Evolutionary conservation across 2,888 invertebrate species (phyloP), one percentile per base, ranked within the genome.

Genomic region (Apamea epomidion): DNA sequence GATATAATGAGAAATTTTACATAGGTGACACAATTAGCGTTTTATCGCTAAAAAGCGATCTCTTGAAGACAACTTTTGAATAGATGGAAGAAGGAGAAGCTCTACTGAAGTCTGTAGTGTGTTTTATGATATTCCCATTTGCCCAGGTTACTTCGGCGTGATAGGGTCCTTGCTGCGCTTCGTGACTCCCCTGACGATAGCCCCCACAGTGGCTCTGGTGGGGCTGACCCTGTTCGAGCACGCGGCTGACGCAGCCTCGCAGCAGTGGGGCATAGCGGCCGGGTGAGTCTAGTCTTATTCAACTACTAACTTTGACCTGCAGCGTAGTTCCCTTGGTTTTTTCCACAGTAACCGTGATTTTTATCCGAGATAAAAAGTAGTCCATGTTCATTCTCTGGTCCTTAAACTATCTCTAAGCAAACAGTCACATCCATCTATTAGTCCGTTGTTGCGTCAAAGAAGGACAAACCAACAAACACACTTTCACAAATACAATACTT

Each of bases 111-210:
- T 21, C 2, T 21, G 25, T 3, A 58, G 54, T 58, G 10, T 25
- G 25, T 58, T 58, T 58, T 58, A 54, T 54, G 25, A 25, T 58
- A 58, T 25, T 58, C 25, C 10, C 25, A 58, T 60, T 60, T 64
- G 62, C 14, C n/a, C 21, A 96, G 96, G 98, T 14, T 98, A 97
- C 84, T 97, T 97, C 92, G 99, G 99, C 3, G 95, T 98, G 21
- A 97, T 99, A 80, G 99, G 99, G 0, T 97, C 98, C 42, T 92
- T 99, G 76, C 95, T 99, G 3, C 97, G 97, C 72, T 98, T 97
- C 91, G 98, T 99, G 75, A 98, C 99, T 0, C 99, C 99, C 0
- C 94, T 99, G 81, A 98, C 98, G 0, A 98, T 99, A 75, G 98
- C 98, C 0, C 99, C 99, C 0, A 98, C 99, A 0, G 98, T 99